Evolutionary conservation across 2,888 invertebrate genomes (phyloP).

Genomic region (Proisotoma minuta): DNA sequence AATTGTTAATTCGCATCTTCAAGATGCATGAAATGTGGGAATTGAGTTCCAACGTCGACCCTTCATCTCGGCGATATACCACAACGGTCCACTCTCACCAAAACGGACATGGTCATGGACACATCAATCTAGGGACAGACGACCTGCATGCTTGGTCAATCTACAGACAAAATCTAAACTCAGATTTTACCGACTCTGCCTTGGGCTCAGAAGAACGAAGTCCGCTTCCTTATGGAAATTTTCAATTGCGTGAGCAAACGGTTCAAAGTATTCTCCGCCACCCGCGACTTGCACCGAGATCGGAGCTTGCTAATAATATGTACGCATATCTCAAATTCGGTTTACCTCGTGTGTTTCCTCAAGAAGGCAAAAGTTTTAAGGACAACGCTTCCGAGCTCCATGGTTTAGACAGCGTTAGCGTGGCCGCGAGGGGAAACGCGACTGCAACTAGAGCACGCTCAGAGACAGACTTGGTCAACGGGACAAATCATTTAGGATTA

Average conservation of each 20-base stretch:
- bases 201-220: slow-evolving; percentile 88
- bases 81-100: slow-evolving; percentile 21
- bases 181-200: slow-evolving; percentile 91
- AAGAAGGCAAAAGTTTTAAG: slow-evolving; percentile 56
- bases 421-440: slow-evolving; percentile 58
- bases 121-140: slow-evolving; percentile 58
- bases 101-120: slow-evolving; percentile 2
- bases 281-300: slow-evolving; percentile 60
- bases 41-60: slow-evolving; percentile 45
- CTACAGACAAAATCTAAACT: slow-evolving; percentile 77
- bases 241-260: slow-evolving; percentile 85
- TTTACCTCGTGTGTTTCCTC: slow-evolving; percentile 83
- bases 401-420: slow-evolving; percentile 52
- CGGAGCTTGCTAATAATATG: slow-evolving; percentile 83
- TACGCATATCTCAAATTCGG: slow-evolving; percentile 93
- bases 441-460: slow-evolving; percentile 42
- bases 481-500: slow-evolving; percentile 16
- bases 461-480: slow-evolving; percentile 47
- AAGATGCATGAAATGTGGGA: slow-evolving; percentile 54
- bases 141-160: slow-evolving; percentile 95
- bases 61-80: slow-evolving; percentile 4
- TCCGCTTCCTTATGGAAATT: slow-evolving; percentile 88
- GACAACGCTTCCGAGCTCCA: slow-evolving; percentile 11
- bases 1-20: too few species aligned
- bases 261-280: slow-evolving; percentile 85